These are phyloP conservation scores for Hyles vespertilio DNA, from an alignment of 1,140 invertebrate genomes.

Conservation along the genomic window DNA sequence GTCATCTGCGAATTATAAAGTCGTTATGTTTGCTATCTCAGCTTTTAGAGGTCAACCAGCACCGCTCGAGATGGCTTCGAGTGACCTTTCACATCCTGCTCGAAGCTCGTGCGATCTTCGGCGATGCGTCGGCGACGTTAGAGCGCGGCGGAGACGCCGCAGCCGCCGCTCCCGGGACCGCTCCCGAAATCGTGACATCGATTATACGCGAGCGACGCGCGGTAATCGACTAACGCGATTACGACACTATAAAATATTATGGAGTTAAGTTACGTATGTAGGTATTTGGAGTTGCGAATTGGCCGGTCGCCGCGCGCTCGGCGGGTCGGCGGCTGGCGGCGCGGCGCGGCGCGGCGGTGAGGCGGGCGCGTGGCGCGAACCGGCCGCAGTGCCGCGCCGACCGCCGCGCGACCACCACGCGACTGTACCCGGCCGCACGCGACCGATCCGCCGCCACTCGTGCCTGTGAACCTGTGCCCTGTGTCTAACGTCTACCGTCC, in stretches of 20 bases:
- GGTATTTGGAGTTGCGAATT: constrained; percentile 58
- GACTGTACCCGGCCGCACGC: constrained; percentile 5
- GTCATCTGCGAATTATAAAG: constrained; percentile 4
- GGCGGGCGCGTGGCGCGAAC: constrained; percentile 16
- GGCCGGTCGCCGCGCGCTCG: constrained; percentile 32
- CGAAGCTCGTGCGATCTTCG: neutral
- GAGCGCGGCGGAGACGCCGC: constrained; percentile 18
- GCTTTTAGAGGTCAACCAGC: constrained; percentile 17
- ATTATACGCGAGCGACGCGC: constrained; percentile 54
- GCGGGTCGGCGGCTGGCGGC: constrained; percentile 15
- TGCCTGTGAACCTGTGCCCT: constrained; percentile 56
- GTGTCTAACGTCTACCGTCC: constrained; percentile 35
- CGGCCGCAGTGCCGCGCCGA: constrained; percentile 47
- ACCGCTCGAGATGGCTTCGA: neutral
- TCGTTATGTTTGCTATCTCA: constrained; percentile 5
- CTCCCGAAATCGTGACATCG: constrained; percentile 62
- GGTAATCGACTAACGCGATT: constrained; percentile 65
- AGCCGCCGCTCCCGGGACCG: constrained; percentile 31
- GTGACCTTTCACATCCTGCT: constrained; percentile 8
- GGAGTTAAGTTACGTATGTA: constrained; percentile 61
- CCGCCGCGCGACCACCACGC: constrained; percentile 38
- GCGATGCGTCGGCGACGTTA: neutral
- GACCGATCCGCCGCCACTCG: constrained; percentile 25
- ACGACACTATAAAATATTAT: constrained; percentile 72
- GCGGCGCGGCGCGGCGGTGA: constrained; percentile 9